phyloP scores from a whole-genome alignment of 1,140 invertebrate species.

The Thaumatotibia leucotreta region DNA sequence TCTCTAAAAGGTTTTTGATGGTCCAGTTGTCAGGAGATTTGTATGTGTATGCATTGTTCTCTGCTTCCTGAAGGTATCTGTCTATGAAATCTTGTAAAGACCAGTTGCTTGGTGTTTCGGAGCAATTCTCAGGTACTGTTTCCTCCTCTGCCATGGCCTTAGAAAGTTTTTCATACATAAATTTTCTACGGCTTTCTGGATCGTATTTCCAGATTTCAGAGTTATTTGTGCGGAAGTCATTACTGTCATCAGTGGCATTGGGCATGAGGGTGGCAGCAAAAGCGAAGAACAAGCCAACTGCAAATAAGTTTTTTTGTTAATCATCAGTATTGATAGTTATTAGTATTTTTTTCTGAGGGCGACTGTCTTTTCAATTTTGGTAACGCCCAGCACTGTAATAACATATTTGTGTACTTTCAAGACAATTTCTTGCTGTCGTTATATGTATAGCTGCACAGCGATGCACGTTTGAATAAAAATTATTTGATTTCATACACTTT shows the following conservation, averaged over 20 bases:
- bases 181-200: neutral
- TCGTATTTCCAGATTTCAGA: neutral
- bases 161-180: neutral
- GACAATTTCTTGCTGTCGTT: too few species aligned
- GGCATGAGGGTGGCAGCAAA: neutral
- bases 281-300: neutral
- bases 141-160: neutral
- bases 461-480: too few species aligned
- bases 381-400: too few species aligned
- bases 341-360: too few species aligned
- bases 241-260: neutral
- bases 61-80: neutral
- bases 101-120: neutral
- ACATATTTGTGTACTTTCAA: too few species aligned
- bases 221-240: too few species aligned
- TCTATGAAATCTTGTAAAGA: neutral
- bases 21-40: neutral
- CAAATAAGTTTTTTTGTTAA: neutral
- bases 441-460: too few species aligned
- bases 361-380: too few species aligned
- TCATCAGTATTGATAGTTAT: too few species aligned
- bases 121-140: too few species aligned
- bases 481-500: too few species aligned
- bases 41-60: too few species aligned
- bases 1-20: neutral